Base-by-base conservation (phyloP, 2,888 invertebrate genomes). In the Meiosimyza decipiens region DNA sequence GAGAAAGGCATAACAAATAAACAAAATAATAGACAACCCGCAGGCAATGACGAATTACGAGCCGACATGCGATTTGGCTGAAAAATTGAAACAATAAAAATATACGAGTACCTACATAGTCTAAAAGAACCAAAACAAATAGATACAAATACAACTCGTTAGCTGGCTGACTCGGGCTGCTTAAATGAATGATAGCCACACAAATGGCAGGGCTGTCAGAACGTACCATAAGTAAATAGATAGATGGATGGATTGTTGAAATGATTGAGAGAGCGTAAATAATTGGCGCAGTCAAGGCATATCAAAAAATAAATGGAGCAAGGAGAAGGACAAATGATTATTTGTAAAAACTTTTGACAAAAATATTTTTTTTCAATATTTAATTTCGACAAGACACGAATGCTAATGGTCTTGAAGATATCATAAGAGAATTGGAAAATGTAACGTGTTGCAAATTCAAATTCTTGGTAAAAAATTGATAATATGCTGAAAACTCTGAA, bases 41-140 rank as follows among this genome's bases (percentile, higher is more conserved):
- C 82, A 79, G 85, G 80, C 82, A 82, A 82, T 85, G 85, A 85
- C 83, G 85, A 85, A 85, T 86, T 83, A 82, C 85, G 82, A 77
- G 80, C 82, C 81, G 82, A 82, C 85, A 85, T 85, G 85, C 85
- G 79, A 68, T 68, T 63, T 28, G 22, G 51, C 59, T 67, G 68
- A 72, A 68, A 72, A 67, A 72, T 68, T 68, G 71, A 67, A 60
- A 71, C 60, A 66, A 66, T 60, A 63, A 16, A 63, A 70, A 62
- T 16, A 62, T 16, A 22, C 18, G 12, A 50, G 40, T 50, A 59
- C 6, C 28, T 49, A 50, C 12, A 33, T 65, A 54, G 9, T 40
- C 40, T 5, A 52, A 52, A 22, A 15, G 15, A 16, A 51, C 64
- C 11, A 65, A 65, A 18, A 51, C 22, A 65, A 16, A 50, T 50